Base-by-base conservation (phyloP, 2,888 invertebrate species). In the Lamproptera curius region DNA sequence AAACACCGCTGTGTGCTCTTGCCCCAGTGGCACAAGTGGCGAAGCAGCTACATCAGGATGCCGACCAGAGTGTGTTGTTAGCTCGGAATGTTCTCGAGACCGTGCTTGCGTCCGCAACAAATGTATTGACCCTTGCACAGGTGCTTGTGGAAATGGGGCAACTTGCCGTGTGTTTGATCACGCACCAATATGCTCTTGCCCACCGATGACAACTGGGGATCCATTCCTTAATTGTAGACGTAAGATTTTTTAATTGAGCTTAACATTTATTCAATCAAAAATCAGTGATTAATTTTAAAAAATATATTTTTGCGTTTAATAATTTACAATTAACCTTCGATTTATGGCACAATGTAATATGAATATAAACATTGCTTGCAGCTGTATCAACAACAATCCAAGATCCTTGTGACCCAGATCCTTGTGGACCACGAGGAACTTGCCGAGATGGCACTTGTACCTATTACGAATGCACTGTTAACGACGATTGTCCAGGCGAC, bases 401-500 rank as follows among this genome's bases (percentile, higher is more conserved):
- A 55, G 92, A 92, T 64, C 92, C 92, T 2, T 94, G 94, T 66
- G 88, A 90, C 56, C 93, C 93, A 16, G 91, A 91, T 41, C 93
- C 93, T 2, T 94, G 94, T 67, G 93, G 92, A 44, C 89, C 91
- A 46, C 92, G 92, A 66, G 91, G 93, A 28, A 84, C 90, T 39
- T 94, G 94, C 59, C 90, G 90, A 38, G 89, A 89, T 46, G 91
- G 92, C 14, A 82, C 87, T 51, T 93, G 93, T 62, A 87, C 89
- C 5, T 96, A 95, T 73, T 96, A 95, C 0, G 97, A 97, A 75
- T 97, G 97, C 73, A 89, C 95, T 5, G 92, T 94, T 53, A 96
- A 97, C 67, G 93, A 94, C 51, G 96, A 97, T 58, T 97, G 97
- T 73, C 89, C 94, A 0, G 90, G 94, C 55, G 92, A 95, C 64